Conservation (phyloP, 2,888 invertebrate genomes). For the Phaedon cochleariae region DNA sequence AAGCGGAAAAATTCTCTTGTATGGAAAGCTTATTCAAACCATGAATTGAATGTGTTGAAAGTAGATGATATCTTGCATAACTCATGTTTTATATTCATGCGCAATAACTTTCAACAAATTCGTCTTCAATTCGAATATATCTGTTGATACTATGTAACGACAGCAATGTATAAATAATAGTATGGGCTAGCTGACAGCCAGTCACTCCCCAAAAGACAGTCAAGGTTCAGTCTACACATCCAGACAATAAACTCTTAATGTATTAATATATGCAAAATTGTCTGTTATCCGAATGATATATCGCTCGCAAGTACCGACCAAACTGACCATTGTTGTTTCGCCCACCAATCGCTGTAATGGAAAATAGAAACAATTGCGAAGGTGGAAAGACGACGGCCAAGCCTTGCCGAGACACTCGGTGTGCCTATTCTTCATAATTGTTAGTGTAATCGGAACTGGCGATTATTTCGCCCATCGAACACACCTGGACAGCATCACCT, state of each 20-base stretch:
- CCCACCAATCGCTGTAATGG: slow-evolving; percentile 53
- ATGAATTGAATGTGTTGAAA: too few species aligned
- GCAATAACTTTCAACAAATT: too few species aligned
- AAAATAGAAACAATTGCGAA: slow-evolving; percentile 55
- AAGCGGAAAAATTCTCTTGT: too few species aligned
- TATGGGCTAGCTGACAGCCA: background rate
- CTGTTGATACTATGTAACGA: too few species aligned
- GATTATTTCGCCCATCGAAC: slow-evolving; percentile 30
- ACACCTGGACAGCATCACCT: slow-evolving; percentile 13
- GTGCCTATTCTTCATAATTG: slow-evolving; percentile 46
- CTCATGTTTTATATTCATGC: too few species aligned
- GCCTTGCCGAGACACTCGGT: slow-evolving; percentile 45
- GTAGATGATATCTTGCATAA: too few species aligned
- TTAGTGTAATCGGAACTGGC: slow-evolving; percentile 38
- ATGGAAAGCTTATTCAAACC: too few species aligned
- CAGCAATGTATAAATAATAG: too few species aligned
- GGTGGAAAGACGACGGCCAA: slow-evolving; percentile 55
- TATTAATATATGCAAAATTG: slow-evolving; percentile 42
- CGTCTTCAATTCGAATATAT: too few species aligned
- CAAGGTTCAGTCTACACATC: slow-evolving; percentile 3
- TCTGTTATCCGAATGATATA: slow-evolving; percentile 46
- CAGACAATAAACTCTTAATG: slow-evolving; percentile 32
- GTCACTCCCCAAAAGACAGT: background rate
- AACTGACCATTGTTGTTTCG: slow-evolving; percentile 59
- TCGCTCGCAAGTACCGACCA: slow-evolving; percentile 48